These are phyloP conservation scores for Lasioglossum zephyrum DNA, from an alignment of 2,888 invertebrate species.

Conservation along the genomic window DNA sequence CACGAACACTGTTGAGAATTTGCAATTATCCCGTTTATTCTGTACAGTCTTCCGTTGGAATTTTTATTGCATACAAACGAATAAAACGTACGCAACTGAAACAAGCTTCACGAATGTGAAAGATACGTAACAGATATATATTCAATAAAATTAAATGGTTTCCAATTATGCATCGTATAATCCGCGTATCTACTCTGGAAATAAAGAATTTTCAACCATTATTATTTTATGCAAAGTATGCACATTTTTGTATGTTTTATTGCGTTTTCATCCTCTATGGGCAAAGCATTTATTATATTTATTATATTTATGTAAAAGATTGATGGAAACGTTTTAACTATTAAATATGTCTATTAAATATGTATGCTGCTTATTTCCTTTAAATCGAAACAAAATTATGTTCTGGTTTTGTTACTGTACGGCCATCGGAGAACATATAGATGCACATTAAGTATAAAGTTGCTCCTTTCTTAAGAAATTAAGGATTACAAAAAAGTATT, in stretches of 20 bases:
- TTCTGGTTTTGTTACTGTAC: no score
- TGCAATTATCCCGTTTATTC: background rate
- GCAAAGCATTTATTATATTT: background rate
- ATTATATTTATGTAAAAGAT: background rate
- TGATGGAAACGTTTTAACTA: background rate
- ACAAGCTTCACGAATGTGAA: background rate
- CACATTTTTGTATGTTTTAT: background rate
- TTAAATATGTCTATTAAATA: no score
- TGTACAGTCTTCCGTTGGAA: background rate
- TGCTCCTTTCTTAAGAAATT: no score
- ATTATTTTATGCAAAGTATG: background rate
- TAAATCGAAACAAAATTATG: no score
- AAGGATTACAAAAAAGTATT: no score
- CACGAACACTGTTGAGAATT: background rate
- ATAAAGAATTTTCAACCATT: background rate
- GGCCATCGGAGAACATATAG: no score
- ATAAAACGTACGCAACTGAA: no score
- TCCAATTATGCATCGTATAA: background rate
- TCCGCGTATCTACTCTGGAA: background rate
- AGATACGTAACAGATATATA: background rate
- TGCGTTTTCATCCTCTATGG: no score
- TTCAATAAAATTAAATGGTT: background rate
- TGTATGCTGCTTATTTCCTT: no score
- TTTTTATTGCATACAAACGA: background rate
- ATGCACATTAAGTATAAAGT: no score